A percentile compares a stretch with the other conserved stretches of the same genome.
phyloP scores from a whole-genome alignment of 2,797 vertebrate species.

The Enteromius paludinosus region DNA sequence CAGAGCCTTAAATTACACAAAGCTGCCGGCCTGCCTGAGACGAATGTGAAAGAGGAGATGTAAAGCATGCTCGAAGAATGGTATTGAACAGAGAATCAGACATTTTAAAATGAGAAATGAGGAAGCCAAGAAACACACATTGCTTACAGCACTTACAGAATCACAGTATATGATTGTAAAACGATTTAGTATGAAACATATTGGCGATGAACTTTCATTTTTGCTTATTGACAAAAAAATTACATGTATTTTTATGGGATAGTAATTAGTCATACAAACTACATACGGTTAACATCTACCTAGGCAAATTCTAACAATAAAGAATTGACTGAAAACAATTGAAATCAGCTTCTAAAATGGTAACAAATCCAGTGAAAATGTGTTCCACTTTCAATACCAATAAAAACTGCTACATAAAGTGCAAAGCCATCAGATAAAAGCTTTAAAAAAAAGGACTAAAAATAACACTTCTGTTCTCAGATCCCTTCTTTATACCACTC shows the following conservation, averaged over 20 bases:
- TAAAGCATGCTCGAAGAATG: slow-evolving; percentile 36
- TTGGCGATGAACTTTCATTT: background rate
- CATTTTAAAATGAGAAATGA: slow-evolving; percentile 48
- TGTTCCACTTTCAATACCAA: background rate
- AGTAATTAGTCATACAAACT: background rate
- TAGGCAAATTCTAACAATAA: background rate
- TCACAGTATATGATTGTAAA: background rate
- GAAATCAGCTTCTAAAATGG: background rate
- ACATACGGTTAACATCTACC: background rate
- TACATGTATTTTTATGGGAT: background rate
- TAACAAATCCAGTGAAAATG: background rate
- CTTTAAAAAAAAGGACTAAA: background rate
- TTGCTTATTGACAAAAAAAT: background rate
- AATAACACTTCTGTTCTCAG: slow-evolving; percentile 10
- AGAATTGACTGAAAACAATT: background rate
- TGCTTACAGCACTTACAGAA: background rate
- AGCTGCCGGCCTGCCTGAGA: slow-evolving; percentile 47
- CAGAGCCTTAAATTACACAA: slow-evolving; percentile 58
- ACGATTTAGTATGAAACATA: background rate
- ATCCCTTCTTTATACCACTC: slow-evolving; percentile 5
- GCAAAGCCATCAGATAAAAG: background rate
- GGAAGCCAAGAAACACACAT: slow-evolving; percentile 32
- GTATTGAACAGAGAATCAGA: slow-evolving; percentile 49
- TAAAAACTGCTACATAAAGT: background rate
- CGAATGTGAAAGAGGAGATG: slow-evolving; percentile 47